A percentile compares a stretch with the other conserved stretches of the same genome.
These are phyloP conservation scores for Drosophila suzukii DNA, from an alignment of 1,140 invertebrate genomes.

Conservation along the genomic window DNA sequence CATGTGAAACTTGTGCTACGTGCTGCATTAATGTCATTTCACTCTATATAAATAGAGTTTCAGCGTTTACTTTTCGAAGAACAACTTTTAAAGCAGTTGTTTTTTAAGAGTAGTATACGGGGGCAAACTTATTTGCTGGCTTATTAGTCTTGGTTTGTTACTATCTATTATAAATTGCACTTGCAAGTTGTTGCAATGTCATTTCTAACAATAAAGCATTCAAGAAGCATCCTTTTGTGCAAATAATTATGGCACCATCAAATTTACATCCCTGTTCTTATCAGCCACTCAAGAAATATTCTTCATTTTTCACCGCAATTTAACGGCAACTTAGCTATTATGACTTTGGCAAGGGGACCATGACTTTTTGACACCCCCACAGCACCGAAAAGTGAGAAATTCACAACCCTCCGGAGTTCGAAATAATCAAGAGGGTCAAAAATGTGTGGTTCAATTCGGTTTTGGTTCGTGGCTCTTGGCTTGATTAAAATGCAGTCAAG, in stretches of 20 bases:
- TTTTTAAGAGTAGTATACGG: too few relatives aligned
- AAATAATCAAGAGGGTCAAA: constrained; percentile 53
- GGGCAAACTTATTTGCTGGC: too few relatives aligned
- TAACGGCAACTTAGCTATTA: constrained; percentile 56
- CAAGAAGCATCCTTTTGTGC: background rate
- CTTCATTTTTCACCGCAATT: constrained; percentile 56
- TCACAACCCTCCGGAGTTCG: constrained; percentile 24
- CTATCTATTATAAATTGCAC: too few relatives aligned
- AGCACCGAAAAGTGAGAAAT: constrained; percentile 23
- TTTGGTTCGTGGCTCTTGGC: constrained; percentile 59
- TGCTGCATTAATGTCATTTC: constrained; percentile 46
- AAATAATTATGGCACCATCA: constrained; percentile 34
- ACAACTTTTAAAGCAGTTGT: constrained; percentile 8
- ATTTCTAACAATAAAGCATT: background rate
- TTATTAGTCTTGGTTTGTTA: too few relatives aligned
- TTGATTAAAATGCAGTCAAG: constrained; percentile 83
- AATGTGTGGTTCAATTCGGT: constrained; percentile 41
- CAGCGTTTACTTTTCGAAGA: constrained; percentile 7
- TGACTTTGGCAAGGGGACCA: constrained; percentile 2
- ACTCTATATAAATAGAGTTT: constrained; percentile 24
- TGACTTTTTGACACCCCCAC: constrained; percentile 4
- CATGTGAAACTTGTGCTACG: constrained; percentile 51
- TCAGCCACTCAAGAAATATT: constrained; percentile 32
- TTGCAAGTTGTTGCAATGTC: too few relatives aligned
- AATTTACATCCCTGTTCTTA: constrained; percentile 1